Conservation (phyloP, 2,888 invertebrate genomes). For the Zygogramma bicolorata region DNA sequence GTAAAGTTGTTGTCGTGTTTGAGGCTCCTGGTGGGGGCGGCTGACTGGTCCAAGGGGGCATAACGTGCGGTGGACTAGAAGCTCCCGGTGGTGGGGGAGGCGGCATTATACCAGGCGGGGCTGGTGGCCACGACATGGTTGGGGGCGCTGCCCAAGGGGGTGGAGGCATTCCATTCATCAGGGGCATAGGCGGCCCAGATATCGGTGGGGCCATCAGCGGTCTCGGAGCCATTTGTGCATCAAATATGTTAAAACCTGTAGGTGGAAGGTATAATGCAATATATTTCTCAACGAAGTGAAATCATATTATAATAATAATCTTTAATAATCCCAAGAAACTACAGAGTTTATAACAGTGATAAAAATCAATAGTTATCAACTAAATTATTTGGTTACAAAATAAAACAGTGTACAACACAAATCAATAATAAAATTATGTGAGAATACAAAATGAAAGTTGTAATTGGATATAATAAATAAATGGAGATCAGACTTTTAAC, state of each 20-base stretch:
- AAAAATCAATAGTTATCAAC: too few species aligned
- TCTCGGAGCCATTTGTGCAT: slow-evolving; percentile 72
- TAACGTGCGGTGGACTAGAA: slow-evolving; percentile 65
- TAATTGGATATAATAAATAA: too few species aligned
- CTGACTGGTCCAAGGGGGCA: slow-evolving; percentile 69
- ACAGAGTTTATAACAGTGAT: too few species aligned
- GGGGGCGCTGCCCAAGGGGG: slow-evolving; percentile 64
- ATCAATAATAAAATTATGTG: too few species aligned
- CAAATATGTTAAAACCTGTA: slow-evolving; percentile 62
- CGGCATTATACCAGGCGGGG: slow-evolving; percentile 66
- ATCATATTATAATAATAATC: too few species aligned
- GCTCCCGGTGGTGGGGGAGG: slow-evolving; percentile 69
- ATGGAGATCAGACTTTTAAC: too few species aligned
- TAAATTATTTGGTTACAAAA: too few species aligned
- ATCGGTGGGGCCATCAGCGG: slow-evolving; percentile 76
- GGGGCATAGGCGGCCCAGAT: slow-evolving; percentile 47
- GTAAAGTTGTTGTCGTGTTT: slow-evolving; percentile 10
- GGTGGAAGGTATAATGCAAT: not conserved
- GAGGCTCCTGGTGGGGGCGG: slow-evolving; percentile 57
- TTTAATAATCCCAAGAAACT: too few species aligned
- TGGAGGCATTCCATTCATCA: slow-evolving; percentile 59
- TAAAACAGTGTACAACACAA: too few species aligned
- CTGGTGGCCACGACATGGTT: slow-evolving; percentile 67
- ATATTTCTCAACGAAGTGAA: not conserved
- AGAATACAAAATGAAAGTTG: too few species aligned